Evolutionary conservation across 92 coral and sea anemone genomes (phyloP).

Genomic region (Porites rus): DNA sequence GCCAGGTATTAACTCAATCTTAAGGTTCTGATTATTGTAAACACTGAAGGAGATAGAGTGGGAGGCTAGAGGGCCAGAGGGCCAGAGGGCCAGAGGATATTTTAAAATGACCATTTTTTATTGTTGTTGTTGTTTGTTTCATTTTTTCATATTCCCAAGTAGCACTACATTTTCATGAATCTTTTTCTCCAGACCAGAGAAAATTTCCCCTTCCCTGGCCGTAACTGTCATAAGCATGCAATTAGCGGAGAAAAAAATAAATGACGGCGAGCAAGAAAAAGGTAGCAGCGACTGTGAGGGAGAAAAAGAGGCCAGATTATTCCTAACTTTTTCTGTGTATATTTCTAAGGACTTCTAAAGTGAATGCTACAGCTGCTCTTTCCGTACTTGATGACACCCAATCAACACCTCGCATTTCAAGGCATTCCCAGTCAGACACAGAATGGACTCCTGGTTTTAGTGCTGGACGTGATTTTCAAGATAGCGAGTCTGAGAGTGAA

Average conservation of each 20-base stretch:
- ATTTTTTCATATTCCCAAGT: neutral
- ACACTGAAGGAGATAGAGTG: neutral
- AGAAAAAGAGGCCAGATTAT: neutral
- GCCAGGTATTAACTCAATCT: slow-evolving; percentile 6
- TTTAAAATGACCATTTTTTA: neutral
- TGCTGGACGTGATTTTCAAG: neutral
- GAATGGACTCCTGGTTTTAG: slow-evolving; percentile 49
- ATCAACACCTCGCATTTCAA: neutral
- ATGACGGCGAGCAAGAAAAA: neutral
- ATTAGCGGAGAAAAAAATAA: neutral
- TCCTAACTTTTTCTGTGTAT: neutral
- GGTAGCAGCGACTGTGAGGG: neutral
- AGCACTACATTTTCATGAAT: slow-evolving; percentile 5
- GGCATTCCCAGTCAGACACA: slow-evolving; percentile 5
- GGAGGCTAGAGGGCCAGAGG: slow-evolving; percentile 10
- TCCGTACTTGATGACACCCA: neutral
- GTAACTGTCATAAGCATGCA: slow-evolving; percentile 6
- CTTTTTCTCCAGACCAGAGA: neutral
- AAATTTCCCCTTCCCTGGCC: slow-evolving; percentile 7
- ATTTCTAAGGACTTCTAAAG: slow-evolving; percentile 18
- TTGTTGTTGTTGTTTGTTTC: slow-evolving; percentile 7
- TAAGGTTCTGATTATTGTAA: neutral
- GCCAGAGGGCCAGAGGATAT: slow-evolving; percentile 3
- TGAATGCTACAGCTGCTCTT: slow-evolving; percentile 8
- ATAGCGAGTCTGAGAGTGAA: slow-evolving; percentile 10